Base-by-base conservation (phyloP, 2,113 vertebrate genomes). In the Nestor notabilis region DNA sequence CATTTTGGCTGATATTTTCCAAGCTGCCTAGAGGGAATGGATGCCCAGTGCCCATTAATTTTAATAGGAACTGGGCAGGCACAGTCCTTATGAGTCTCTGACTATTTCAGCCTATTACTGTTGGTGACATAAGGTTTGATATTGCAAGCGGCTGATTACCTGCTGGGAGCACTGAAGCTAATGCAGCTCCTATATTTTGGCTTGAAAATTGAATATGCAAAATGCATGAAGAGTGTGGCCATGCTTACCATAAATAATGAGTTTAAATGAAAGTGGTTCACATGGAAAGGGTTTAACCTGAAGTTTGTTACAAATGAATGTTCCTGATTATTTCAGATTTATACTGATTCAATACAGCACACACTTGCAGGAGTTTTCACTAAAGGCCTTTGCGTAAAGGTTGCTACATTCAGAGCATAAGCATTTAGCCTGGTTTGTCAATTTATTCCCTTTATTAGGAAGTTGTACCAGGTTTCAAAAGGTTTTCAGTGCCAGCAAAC, bases 1-100 rank as follows among this genome's bases (percentile, higher is more conserved):
- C 77, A 35, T 89, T 91, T 93, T 96, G 95, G 95, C 96, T 97
- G 94, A 19, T 97, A 97, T 95, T 97, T 97, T 89, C 92, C 65
- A 95, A 95, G 87, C 91, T 93, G 89, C 90, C 95, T 91, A 63
- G 66, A 84, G 97, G 94, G 96, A 96, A 94, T 19, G 49, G 81
- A 80, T 69, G 87, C 91, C 86, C 83, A 39, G 56, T 44, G 47
- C 52, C 92, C 77, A 92, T 97, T 95, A 95, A 95, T 96, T 97
- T 97, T 95, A 95, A 95, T 63, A 92, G 89, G 72, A 92, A 83
- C 70, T 69, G 91, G 81, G 92, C 89, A 94, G 91, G 83, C 89
- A 93, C 17, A 17, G 91, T 79, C 47, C 87, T 95, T 82, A 6
- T 2, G 83, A 87, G 80, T 56, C 44, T 61, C 46, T 76, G 72